Conservation (phyloP, 64 coral and sea anemone genomes). For the Hydrozoanthus tunicans region DNA sequence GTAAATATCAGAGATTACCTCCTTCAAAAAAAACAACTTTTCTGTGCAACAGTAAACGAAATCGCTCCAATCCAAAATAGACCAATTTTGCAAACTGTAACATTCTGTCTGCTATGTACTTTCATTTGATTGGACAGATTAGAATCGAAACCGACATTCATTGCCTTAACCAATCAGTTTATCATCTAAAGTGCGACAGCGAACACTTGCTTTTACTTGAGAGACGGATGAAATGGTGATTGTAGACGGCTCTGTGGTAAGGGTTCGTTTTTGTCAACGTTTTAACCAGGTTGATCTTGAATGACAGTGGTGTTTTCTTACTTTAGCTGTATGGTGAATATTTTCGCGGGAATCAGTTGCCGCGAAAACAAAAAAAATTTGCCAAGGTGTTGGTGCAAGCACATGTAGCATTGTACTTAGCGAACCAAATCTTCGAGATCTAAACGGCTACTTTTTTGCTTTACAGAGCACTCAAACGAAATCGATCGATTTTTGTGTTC, state of each 20-base stretch:
- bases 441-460: neutral
- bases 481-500: neutral
- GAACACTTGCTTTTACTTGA: neutral
- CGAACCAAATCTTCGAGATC: neutral
- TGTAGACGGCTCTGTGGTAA: constrained; percentile 43
- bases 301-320: too few species aligned
- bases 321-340: too few species aligned
- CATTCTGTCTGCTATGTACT: constrained; percentile 27
- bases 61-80: neutral
- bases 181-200: neutral
- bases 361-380: too few species aligned
- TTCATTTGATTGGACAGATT: constrained; percentile 38
- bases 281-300: too few species aligned
- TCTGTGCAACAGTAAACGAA: neutral
- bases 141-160: neutral
- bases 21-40: neutral
- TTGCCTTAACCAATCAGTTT: constrained; percentile 21
- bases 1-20: too few species aligned
- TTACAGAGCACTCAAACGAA: neutral
- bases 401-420: neutral
- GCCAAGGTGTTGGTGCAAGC: neutral
- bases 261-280: neutral
- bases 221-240: constrained; percentile 2
- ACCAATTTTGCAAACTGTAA: neutral
- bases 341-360: neutral